A percentile compares a stretch with the other conserved stretches of the same genome.
These are phyloP conservation scores for Miltochrista miniata DNA, from an alignment of 2,888 invertebrate species.

Conservation along the genomic window DNA sequence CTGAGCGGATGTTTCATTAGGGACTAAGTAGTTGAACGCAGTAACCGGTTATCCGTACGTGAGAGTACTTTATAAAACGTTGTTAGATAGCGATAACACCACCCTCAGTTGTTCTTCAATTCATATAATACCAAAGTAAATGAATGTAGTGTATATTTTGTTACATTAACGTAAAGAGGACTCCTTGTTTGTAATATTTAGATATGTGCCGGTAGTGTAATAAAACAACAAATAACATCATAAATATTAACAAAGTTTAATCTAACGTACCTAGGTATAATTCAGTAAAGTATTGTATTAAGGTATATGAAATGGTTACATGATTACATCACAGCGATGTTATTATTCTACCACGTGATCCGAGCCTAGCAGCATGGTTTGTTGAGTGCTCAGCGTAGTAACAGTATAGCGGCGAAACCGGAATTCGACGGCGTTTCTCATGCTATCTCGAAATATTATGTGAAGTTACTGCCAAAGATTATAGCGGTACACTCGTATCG, in stretches of 20 bases:
- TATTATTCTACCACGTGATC: constrained; percentile 50
- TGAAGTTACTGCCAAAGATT: constrained; percentile 42
- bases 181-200: constrained; percentile 1
- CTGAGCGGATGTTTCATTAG: constrained; percentile 34
- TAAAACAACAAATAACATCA: constrained; percentile 29
- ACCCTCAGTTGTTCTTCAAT: neutral
- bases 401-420: constrained; percentile 70
- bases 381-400: constrained; percentile 56
- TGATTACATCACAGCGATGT: constrained; percentile 55
- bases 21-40: constrained; percentile 23
- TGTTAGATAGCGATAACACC: neutral
- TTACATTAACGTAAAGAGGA: neutral
- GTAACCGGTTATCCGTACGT: constrained; percentile 8
- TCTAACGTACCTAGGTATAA: no score
- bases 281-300: no score
- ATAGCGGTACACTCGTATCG: constrained; percentile 51
- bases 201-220: constrained; percentile 42
- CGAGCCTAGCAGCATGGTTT: constrained; percentile 47
- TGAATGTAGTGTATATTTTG: neutral
- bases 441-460: constrained; percentile 46
- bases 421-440: constrained; percentile 59
- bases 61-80: neutral
- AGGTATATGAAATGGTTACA: constrained; percentile 8
- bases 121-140: neutral
- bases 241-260: no score